phyloP scores from a whole-genome alignment of 2,797 vertebrate genomes.

The Salarias fasciatus region DNA sequence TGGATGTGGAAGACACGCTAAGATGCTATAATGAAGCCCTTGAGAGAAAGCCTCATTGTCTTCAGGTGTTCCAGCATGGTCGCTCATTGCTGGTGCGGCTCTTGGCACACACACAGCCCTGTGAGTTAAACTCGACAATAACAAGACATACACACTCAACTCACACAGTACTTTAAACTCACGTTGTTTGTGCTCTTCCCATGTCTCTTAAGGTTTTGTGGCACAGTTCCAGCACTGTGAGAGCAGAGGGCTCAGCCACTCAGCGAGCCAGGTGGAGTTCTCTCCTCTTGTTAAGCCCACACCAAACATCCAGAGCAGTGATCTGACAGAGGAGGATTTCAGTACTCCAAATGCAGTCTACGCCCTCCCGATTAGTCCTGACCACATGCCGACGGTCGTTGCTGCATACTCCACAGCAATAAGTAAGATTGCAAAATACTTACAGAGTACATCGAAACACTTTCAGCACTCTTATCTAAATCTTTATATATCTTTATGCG shows the following conservation, averaged over 20 bases:
- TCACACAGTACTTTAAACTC: not conserved
- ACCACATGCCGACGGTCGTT: slow-evolving; percentile 80
- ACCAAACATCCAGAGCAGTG: slow-evolving; percentile 66
- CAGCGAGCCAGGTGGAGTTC: slow-evolving; percentile 59
- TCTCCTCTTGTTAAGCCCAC: slow-evolving; percentile 27
- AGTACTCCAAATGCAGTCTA: slow-evolving; percentile 78
- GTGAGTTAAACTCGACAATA: slow-evolving; percentile 66
- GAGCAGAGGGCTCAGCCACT: slow-evolving; percentile 54
- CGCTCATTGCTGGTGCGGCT: slow-evolving; percentile 86
- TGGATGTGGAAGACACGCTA: slow-evolving; percentile 89
- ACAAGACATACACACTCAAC: not conserved
- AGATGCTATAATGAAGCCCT: slow-evolving; percentile 86
- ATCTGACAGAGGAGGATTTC: slow-evolving; percentile 86
- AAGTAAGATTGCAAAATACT: slow-evolving; percentile 78
- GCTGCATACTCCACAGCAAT: slow-evolving; percentile 87
- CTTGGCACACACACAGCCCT: slow-evolving; percentile 85
- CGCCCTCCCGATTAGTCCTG: slow-evolving; percentile 80
- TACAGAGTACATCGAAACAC: too few species aligned
- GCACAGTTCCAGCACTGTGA: slow-evolving; percentile 36
- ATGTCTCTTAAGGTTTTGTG: slow-evolving; percentile 47
- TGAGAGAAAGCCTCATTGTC: slow-evolving; percentile 79
- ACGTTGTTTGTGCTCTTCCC: not conserved
- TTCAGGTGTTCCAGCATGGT: slow-evolving; percentile 87
- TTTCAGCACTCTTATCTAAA: too few species aligned
- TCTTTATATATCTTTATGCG: too few species aligned